Conservation (phyloP, 2,113 vertebrate species). For the Noturus placidus region DNA sequence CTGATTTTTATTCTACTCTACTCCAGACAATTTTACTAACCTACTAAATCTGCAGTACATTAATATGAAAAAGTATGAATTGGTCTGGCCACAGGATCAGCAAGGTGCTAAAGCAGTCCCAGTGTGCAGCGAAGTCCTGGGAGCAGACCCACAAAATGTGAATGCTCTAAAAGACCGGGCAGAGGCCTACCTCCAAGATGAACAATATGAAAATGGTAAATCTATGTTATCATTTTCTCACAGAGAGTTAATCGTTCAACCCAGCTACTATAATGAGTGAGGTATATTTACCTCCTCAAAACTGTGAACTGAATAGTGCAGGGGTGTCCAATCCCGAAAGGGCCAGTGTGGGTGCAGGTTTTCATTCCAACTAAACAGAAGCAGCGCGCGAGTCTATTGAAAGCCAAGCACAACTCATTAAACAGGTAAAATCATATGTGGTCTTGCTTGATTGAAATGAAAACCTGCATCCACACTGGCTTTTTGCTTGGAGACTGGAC, state of each 20-base stretch:
- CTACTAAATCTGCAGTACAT: neutral
- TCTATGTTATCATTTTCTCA: neutral
- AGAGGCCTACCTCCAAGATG: constrained; percentile 88
- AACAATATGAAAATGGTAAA: constrained; percentile 92
- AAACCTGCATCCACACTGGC: too few relatives aligned
- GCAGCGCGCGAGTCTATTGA: too few relatives aligned
- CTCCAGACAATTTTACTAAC: neutral
- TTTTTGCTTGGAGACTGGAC: too few relatives aligned
- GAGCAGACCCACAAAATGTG: constrained; percentile 80
- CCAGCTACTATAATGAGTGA: neutral
- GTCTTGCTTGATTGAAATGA: too few relatives aligned
- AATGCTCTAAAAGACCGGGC: constrained; percentile 89
- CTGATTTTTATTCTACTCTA: neutral
- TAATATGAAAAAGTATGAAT: neutral
- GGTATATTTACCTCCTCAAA: neutral
- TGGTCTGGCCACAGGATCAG: constrained; percentile 72
- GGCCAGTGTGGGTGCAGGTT: too few relatives aligned
- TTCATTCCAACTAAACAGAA: too few relatives aligned
- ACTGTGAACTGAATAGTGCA: too few relatives aligned
- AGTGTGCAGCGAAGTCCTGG: constrained; percentile 85
- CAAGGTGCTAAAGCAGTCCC: constrained; percentile 80
- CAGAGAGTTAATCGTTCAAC: neutral
- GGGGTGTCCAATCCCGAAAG: too few relatives aligned
- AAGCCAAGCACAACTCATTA: too few relatives aligned
- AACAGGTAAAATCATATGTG: too few relatives aligned